Evolutionary conservation across 2,888 invertebrate genomes (phyloP), one percentile per base, ranked within the genome.

Genomic region (Liposcelis brunnea): DNA sequence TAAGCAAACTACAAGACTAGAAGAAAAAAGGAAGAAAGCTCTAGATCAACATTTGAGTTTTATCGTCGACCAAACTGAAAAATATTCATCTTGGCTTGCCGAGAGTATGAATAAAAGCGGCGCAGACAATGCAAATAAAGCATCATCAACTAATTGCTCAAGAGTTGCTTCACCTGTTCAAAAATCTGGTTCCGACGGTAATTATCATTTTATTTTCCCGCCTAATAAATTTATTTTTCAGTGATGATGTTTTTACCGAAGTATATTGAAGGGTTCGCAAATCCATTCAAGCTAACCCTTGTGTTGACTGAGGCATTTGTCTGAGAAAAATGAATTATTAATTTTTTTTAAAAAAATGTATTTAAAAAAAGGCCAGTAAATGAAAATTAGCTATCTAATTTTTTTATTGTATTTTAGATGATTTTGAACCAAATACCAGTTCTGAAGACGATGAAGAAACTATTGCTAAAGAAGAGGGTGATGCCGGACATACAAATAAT

Each of bases 41-140:
- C 69, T 97, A 47, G 95, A 97, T 69, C 83, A 93, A 59, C 97
- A 97, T 65, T 72, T 98, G 49, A 89, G 89, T 63, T 94, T 94
- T 62, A 93, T 98, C 59, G 95, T 98, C 48, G 95, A 94, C 65
- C 90, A 93, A 66, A 95, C 97, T 0, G 97, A 98, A 65, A 91
- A 90, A 60, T 95, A 93, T 69, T 93, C 93, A 31, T 82, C 84
- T 21, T 78, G 85, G 66, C 67, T 91, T 48, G 86, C 89, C 3
- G 87, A 89, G 63, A 84, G 83, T 52, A 78, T 89, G 71, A 80
- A 79, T 55, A 74, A 77, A 61, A 62, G 67, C 42, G 61, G 61
- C 21, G 58, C 48, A 18, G 52, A 52, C 8, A 45, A 34, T 47
- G 47, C 46, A 31, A 44, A 43, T 31, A 59, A 57, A 45, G 26